Evolutionary conservation across 1,140 invertebrate species (phyloP), one percentile per base, ranked within the genome.

Genomic region (Leptestheria dahalacensis): DNA sequence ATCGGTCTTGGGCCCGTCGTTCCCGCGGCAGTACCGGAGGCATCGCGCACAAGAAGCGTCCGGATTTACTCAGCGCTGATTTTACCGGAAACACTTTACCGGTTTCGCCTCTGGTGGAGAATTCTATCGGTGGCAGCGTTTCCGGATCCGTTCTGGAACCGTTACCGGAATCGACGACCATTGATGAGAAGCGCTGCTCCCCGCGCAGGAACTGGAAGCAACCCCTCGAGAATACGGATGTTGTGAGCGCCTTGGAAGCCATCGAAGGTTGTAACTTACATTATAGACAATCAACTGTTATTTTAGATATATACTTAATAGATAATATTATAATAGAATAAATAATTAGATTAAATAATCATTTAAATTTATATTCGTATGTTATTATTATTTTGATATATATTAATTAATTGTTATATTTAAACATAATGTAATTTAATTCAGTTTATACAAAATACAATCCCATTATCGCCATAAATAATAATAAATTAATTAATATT

Each of bases 1-100:
- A 93, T 75, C 83, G 90, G 21, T 91, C 89, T 0, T 89, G 88
- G 84, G 84, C 87, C 0, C 77, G 88, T 18, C 78, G 84, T 67
- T 83, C 83, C n/a, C 74, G 83, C 18, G 82, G 81, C 1, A 81
- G 82, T 61, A 60, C 24, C 15, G 58, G 48, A 12, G 58, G 58
- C 23, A 21, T 49, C 9, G 64, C 68, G 9, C 72, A 72, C 49
- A 74, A 78, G 59, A 81, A 79, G 66, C 72, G 83, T 48, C 81
- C 81, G 2, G 84, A 85, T 66, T 70, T 87, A 4, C 69, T 86
- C 62, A 75, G 79, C 68, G 77, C 85, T 62, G 81, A 85, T 75
- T 78, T 88, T 68, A 74, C 74, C 49, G 73, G 78, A 53, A 49
- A 49, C 15, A 52, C 51, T 41, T 51, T 52, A 25, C 47, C 49